Evolutionary conservation across 2,888 invertebrate species (phyloP).

Genomic region (Hypena proboscidalis): DNA sequence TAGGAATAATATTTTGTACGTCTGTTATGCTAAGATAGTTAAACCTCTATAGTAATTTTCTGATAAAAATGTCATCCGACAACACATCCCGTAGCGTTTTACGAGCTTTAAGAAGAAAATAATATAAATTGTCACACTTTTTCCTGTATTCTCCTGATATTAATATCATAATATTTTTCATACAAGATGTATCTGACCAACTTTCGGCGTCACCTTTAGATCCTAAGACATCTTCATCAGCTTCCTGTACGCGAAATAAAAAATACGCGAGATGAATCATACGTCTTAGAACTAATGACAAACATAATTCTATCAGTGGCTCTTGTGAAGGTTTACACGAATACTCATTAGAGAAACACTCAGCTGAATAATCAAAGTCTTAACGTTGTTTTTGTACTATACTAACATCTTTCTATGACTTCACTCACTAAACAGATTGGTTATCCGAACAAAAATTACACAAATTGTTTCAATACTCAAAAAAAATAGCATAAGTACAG

Average conservation of each 20-base stretch:
- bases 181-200: conserved; percentile 22
- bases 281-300: conserved; percentile 43
- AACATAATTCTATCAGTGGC: conserved; percentile 45
- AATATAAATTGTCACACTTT: background rate
- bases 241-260: conserved; percentile 35
- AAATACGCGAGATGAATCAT: conserved; percentile 42
- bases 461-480: no score
- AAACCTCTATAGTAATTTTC: no score
- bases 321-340: conserved; percentile 37
- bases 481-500: no score
- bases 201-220: conserved; percentile 22
- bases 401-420: conserved; percentile 13
- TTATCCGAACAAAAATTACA: no score
- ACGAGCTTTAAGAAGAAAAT: no score
- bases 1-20: no score
- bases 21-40: no score
- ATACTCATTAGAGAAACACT: conserved; percentile 37
- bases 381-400: conserved; percentile 31
- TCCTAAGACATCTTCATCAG: conserved; percentile 32
- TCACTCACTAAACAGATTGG: background rate
- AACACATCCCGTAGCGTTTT: no score
- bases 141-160: conserved; percentile 2
- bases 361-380: conserved; percentile 33
- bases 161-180: conserved; percentile 12
- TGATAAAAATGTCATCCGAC: no score